These are phyloP conservation scores for Apis laboriosa DNA, from an alignment of 1,140 invertebrate genomes.

Conservation along the genomic window DNA sequence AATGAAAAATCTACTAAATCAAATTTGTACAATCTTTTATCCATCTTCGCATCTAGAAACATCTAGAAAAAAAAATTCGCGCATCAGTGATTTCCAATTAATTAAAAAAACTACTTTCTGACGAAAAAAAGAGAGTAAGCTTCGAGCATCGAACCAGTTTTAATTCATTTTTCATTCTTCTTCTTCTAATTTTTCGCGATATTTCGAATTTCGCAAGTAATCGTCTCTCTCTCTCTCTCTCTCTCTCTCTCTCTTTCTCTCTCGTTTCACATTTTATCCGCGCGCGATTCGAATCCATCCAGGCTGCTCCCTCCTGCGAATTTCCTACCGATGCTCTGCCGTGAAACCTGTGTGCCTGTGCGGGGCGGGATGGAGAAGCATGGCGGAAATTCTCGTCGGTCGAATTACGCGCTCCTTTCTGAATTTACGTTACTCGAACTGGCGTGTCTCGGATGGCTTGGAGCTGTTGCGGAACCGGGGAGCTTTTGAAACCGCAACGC, in stretches of 20 bases:
- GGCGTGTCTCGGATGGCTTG: not conserved
- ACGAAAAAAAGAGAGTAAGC: not conserved
- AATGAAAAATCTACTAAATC: too few relatives aligned
- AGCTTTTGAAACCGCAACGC: slow-evolving; percentile 13
- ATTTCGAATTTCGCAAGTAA: not conserved
- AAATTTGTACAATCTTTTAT: too few relatives aligned
- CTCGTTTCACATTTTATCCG: not conserved
- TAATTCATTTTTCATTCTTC: not conserved
- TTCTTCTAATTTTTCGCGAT: too few relatives aligned
- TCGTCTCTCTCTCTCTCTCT: too few relatives aligned
- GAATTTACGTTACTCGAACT: slow-evolving; percentile 14
- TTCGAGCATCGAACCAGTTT: not conserved
- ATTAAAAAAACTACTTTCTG: not conserved
- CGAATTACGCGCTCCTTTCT: slow-evolving; percentile 19
- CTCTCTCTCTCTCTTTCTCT: not conserved
- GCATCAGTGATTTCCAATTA: not conserved
- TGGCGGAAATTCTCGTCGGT: not conserved
- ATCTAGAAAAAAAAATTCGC: not conserved
- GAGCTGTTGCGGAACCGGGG: not conserved
- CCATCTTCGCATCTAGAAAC: too few relatives aligned
- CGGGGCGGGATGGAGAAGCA: not conserved
- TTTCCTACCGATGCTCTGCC: not conserved
- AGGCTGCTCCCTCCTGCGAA: not conserved
- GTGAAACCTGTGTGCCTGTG: not conserved
- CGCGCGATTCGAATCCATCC: not conserved